These are phyloP conservation scores for Plectropomus leopardus DNA, from an alignment of 2,113 vertebrate genomes.

Conservation along the genomic window DNA sequence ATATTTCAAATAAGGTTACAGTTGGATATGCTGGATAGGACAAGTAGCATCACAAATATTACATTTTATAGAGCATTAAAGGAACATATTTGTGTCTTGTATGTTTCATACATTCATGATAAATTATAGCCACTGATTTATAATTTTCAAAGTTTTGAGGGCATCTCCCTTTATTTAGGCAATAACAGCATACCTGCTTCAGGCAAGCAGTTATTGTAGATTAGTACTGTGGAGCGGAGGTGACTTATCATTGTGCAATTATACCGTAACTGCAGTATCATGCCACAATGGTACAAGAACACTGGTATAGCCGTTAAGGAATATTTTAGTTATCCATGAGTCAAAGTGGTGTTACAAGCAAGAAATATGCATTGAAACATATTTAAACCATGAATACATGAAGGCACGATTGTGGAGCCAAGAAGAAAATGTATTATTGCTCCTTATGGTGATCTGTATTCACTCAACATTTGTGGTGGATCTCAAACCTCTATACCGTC, in stretches of 20 bases:
- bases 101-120: not conserved
- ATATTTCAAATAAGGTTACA: conserved; percentile 5
- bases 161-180: not conserved
- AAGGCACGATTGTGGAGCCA: not conserved
- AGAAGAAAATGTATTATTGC: not conserved
- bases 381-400: conserved; percentile 1
- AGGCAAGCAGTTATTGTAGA: too few species aligned
- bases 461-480: not conserved
- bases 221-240: not conserved
- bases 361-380: conserved; percentile 1
- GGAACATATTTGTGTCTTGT: not conserved
- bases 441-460: not conserved
- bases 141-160: too few species aligned
- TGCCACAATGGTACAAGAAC: not conserved
- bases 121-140: not conserved
- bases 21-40: not conserved
- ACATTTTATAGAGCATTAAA: not conserved
- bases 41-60: conserved; percentile 7
- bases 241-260: not conserved
- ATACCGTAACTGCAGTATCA: not conserved
- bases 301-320: not conserved
- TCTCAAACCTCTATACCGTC: not conserved
- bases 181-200: not conserved
- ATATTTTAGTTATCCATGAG: not conserved
- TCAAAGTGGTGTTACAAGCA: too few species aligned